Evolutionary conservation across 2,888 invertebrate genomes (phyloP).

Genomic region (Cenopis cana): DNA sequence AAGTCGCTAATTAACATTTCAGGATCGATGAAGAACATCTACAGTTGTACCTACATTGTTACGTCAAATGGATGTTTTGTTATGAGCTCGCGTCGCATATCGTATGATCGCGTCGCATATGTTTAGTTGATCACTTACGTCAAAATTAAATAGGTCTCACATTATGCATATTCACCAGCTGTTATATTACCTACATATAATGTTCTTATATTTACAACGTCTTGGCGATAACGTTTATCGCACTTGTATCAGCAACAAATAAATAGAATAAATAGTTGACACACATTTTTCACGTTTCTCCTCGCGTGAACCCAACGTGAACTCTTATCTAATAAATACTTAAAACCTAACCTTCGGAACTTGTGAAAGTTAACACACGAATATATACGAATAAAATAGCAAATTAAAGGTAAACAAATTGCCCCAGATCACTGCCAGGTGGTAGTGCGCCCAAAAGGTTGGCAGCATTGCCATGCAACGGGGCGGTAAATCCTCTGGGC

Average conservation of each 20-base stretch:
- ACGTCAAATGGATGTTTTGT: not conserved
- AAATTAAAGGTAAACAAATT: too few relatives aligned
- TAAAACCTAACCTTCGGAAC: too few relatives aligned
- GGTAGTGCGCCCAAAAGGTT: too few relatives aligned
- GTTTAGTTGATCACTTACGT: not conserved
- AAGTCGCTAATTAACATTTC: conserved; percentile 19
- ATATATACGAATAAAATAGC: too few relatives aligned
- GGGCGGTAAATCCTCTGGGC: too few relatives aligned
- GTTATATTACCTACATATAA: too few relatives aligned
- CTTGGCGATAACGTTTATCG: not conserved
- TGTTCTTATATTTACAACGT: conserved; percentile 4
- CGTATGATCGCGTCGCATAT: not conserved
- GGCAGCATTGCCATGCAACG: too few relatives aligned
- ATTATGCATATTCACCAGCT: too few relatives aligned
- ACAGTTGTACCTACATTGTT: not conserved
- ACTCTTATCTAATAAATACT: too few relatives aligned
- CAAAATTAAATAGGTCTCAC: not conserved
- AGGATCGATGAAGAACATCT: conserved; percentile 6
- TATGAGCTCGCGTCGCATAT: not conserved
- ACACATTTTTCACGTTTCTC: conserved; percentile 5
- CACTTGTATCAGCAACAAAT: conserved; percentile 16
- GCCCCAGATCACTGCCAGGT: too few relatives aligned
- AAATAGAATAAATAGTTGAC: not conserved
- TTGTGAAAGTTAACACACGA: too few relatives aligned
- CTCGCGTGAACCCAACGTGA: not conserved